Base-by-base conservation (phyloP, 2,797 vertebrate species). In the Arvicola amphibius region DNA sequence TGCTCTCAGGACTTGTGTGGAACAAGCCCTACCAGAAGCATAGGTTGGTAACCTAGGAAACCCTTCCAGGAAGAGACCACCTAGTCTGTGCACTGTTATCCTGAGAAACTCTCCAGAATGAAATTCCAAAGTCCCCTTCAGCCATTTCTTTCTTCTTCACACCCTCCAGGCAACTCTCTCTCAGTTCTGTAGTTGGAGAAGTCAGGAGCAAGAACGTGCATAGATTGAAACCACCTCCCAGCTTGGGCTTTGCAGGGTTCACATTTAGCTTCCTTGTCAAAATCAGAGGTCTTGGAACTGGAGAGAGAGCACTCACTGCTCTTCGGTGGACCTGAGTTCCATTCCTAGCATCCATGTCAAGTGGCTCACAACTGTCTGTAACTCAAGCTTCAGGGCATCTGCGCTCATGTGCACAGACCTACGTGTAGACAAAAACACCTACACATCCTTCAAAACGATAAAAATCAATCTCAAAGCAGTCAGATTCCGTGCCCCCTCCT, bases 81-180 rank as follows among this genome's bases (percentile, higher is more conserved):
- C n/a, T 59, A 40, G 25, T 17, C 59, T 19, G 13, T 71, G 34
- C 84, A 67, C n/a, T 56, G 43, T 81, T 91, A 48, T 16, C 85
- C 92, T 34, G 25, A 84, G 91, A 91, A 79, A 40, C 77, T 93
- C 85, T 46, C 74, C 79, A 37, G 53, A 93, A 65, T 80, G 37
- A 92, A 81, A 83, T 94, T 79, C 46, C 73, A n/a, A 40, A 85
- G 37, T 56, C 43, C 83, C 27, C 17, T 79, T 69, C 23, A 32
- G 5, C 10, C 53, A 0, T 78, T 46, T 23, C 27, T 51, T 59
- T 74, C 53, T 61, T 59, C 79, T 32, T 56, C 19, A 37, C 34
- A 21, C 79, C 40, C 85, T 94, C 46, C 43, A 40, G 32, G 21
- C 53, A 71, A 40, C 51, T 56, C 89, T 86, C 61, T 65, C 40